Conservation (phyloP, 2,888 invertebrate genomes). For the Dynastes grantii region DNA sequence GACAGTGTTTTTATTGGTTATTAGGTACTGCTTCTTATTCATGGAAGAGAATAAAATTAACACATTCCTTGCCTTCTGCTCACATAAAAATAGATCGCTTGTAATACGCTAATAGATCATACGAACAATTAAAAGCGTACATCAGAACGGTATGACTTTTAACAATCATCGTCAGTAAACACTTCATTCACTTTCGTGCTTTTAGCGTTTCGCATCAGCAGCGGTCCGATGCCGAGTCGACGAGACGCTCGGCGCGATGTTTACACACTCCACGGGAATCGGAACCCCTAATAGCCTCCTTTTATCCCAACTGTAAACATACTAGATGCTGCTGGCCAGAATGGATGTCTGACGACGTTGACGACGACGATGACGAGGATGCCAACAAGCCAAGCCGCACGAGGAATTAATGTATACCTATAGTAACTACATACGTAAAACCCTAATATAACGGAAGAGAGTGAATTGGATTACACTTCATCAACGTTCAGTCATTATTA, state of each 20-base stretch:
- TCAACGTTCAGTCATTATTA: conserved; percentile 37
- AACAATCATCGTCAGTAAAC: conserved; percentile 49
- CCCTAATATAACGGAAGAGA: conserved; percentile 44
- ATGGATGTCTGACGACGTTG: conserved; percentile 7
- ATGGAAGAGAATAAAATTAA: neutral
- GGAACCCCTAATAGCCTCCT: conserved; percentile 62
- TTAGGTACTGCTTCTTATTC: too few relatives aligned
- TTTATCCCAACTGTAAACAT: conserved; percentile 64
- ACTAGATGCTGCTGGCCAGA: conserved; percentile 56
- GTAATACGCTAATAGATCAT: conserved; percentile 21
- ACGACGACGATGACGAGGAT: neutral
- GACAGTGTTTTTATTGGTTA: too few relatives aligned
- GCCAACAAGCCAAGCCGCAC: neutral
- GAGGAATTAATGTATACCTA: conserved; percentile 32
- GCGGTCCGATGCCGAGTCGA: conserved; percentile 36
- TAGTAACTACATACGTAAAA: conserved; percentile 19
- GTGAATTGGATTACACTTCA: conserved; percentile 31
- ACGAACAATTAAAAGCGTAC: conserved; percentile 37
- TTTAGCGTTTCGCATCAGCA: conserved; percentile 45
- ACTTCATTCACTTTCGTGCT: conserved; percentile 51
- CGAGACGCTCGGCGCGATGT: conserved; percentile 49
- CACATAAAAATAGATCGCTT: neutral
- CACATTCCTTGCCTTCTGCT: neutral
- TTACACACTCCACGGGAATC: conserved; percentile 61
- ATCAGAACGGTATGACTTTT: conserved; percentile 36